These are phyloP conservation scores for Pseudochromis fuscus DNA, from an alignment of 2,797 vertebrate genomes.

Conservation along the genomic window DNA sequence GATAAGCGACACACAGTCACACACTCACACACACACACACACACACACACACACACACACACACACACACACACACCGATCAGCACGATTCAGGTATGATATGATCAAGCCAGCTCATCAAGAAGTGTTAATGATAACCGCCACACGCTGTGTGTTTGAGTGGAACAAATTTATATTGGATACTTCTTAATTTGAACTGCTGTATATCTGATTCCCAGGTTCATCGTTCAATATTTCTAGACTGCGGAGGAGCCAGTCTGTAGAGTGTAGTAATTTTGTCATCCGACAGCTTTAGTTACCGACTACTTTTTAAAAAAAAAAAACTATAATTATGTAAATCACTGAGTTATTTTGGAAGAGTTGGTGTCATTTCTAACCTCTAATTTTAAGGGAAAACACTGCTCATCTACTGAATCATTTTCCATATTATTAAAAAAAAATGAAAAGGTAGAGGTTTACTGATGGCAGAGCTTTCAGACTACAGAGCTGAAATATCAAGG, in stretches of 20 bases:
- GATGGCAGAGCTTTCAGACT: neutral
- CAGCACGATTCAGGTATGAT: neutral
- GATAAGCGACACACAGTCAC: constrained; percentile 23
- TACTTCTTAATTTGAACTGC: neutral
- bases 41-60: constrained; percentile 9
- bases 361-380: constrained; percentile 4
- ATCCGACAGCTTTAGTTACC: neutral
- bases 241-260: neutral
- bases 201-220: constrained; percentile 2
- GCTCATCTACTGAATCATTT: neutral
- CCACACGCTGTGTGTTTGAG: constrained; percentile 7
- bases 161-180: constrained; percentile 35
- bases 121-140: constrained; percentile 21
- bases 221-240: constrained; percentile 3
- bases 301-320: neutral
- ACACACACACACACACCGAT: neutral
- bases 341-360: neutral
- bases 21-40: constrained; percentile 5
- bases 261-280: neutral
- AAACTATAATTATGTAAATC: neutral
- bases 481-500: neutral
- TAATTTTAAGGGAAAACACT: neutral
- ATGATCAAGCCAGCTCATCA: constrained; percentile 12
- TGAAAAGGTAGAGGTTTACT: neutral
- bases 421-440: neutral